These are phyloP conservation scores for Parnassius apollo DNA, from an alignment of 2,888 invertebrate species.

Conservation along the genomic window DNA sequence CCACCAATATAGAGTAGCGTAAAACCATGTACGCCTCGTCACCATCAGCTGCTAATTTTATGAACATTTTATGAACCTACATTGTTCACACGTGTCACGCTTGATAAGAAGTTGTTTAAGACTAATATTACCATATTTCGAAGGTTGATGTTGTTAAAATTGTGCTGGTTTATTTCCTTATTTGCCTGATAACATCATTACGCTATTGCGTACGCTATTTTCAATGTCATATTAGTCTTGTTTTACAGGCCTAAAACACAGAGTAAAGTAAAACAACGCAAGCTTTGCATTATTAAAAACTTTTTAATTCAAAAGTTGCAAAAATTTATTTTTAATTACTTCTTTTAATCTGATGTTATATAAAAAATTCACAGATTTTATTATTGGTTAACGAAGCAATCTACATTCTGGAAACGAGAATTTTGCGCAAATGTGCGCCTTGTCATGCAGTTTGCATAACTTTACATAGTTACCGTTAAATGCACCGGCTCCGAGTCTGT, in stretches of 20 bases:
- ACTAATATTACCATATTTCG: constrained; percentile 31
- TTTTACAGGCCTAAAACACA: no score
- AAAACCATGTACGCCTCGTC: background rate
- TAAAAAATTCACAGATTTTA: constrained; percentile 34
- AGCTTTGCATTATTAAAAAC: no score
- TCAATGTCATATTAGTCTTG: no score
- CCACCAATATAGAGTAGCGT: background rate
- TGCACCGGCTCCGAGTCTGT: constrained; percentile 38
- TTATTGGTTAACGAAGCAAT: constrained; percentile 55
- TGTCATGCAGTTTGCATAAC: constrained; percentile 66
- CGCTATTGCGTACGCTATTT: no score
- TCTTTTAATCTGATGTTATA: no score
- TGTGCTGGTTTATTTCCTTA: no score
- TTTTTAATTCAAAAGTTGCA: no score
- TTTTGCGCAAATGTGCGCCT: constrained; percentile 53
- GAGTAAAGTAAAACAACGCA: no score
- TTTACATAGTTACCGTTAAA: constrained; percentile 65
- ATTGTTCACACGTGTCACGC: constrained; percentile 26
- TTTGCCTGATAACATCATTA: no score
- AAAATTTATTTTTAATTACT: no score
- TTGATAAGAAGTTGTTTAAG: constrained; percentile 30
- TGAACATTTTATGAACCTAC: constrained; percentile 5
- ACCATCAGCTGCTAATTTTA: constrained; percentile 5
- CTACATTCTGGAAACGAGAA: constrained; percentile 52
- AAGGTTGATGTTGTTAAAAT: no score